A percentile compares a stretch with the other conserved stretches of the same genome.
Conservation (phyloP, 2,113 vertebrate species). For the Grammomys surdaster region DNA sequence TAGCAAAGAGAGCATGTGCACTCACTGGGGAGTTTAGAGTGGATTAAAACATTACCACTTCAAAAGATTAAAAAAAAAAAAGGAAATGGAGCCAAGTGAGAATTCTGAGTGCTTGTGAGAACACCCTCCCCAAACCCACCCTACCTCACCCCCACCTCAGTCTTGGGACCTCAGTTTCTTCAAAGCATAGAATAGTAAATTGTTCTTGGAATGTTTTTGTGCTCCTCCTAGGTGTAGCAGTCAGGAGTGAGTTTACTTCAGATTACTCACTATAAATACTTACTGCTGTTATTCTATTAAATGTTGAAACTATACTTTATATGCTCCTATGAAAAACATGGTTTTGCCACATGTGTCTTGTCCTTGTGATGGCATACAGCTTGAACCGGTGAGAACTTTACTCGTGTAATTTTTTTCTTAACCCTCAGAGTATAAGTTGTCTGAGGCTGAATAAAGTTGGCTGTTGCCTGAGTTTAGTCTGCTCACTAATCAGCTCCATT, state of each 20-base stretch:
- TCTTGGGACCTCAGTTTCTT: background rate
- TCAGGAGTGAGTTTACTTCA: background rate
- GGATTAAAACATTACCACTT: too few relatives aligned
- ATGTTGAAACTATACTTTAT: background rate
- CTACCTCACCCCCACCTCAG: background rate
- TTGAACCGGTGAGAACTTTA: background rate
- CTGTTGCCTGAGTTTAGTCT: background rate
- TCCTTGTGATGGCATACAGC: background rate
- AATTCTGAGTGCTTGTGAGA: background rate
- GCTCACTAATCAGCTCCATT: too few relatives aligned
- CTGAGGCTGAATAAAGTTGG: background rate
- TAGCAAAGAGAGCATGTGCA: too few relatives aligned
- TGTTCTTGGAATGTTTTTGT: background rate
- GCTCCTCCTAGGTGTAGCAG: background rate
- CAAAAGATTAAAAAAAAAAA: background rate
- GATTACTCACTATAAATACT: background rate
- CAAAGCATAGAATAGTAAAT: background rate
- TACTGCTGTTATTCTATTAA: background rate
- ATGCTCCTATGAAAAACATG: background rate
- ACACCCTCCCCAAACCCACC: background rate
- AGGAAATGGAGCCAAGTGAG: background rate
- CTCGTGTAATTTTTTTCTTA: background rate
- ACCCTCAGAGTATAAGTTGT: background rate
- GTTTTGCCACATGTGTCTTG: background rate
- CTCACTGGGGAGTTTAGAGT: too few relatives aligned